Base-by-base conservation (phyloP, 2,888 invertebrate genomes). In the Terebella lapidaria region DNA sequence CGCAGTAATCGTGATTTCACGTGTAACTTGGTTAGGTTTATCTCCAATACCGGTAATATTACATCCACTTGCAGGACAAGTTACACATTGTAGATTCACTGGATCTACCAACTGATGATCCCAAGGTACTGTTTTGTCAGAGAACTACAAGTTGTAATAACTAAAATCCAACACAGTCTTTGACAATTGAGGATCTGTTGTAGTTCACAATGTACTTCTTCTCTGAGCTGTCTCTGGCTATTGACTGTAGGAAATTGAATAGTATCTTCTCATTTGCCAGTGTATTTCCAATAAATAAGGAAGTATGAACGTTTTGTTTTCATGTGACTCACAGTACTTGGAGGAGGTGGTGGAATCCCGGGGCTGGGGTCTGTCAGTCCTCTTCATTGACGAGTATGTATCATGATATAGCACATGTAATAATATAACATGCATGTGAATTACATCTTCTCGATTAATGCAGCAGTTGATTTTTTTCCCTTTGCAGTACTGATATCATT, bases 291-390 rank as follows among this genome's bases (percentile, higher is more conserved):
- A n/a, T n/a, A n/a, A n/a, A n/a, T n/a, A n/a, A n/a, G n/a, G n/a
- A n/a, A n/a, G n/a, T n/a, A n/a, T n/a, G n/a, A n/a, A n/a, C n/a
- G n/a, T n/a, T n/a, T n/a, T n/a, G n/a, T n/a, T n/a, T n/a, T n/a
- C n/a, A n/a, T n/a, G n/a, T n/a, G n/a, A n/a, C n/a, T 63, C 60
- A 20, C 68, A 86, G 72, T 95, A 86, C 76, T 81, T 99, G 5
- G 83, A 87, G 69, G 88, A 93, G 69, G 82, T 99, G 56, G 87
- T 91, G 29, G 88, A 90, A 70, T 84, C 86, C 49, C 86, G 97
- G 68, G 88, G 89, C 77, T 99, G 99, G 99, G 99, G 99, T 15
- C 90, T 93, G 45, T 94, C 96, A 10, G 93, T 94, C 15, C 83
- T 99, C 0, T 89, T 99, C 82, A 86, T 97, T 57, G 94, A 97